Base-by-base conservation (phyloP, 2,888 invertebrate species). In the Acleris cristana region DNA sequence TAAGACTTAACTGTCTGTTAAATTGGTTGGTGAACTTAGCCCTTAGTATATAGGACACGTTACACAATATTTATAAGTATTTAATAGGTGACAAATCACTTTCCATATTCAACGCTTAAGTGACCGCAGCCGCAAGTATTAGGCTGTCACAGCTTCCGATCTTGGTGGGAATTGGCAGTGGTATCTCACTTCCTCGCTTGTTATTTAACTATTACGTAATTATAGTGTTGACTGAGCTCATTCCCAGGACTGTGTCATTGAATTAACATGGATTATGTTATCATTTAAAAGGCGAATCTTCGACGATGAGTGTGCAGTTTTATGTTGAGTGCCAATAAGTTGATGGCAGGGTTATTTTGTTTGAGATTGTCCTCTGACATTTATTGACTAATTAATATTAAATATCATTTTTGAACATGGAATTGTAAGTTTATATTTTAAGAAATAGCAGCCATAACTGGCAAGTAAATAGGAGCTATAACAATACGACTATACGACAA, bases 101-200 rank as follows among this genome's bases (percentile, higher is more conserved):
- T 58, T 58, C 49, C 48, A 51, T 60, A 34, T 51, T 49, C 59
- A 51, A 34, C 51, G 49, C 51, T 21, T n/a, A 53, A 1, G 8
- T 18, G 30, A 54, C 64, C 64, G 52, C 57, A 57, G 51, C 18
- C 26, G 19, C 21, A 10, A 40, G 44, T 64, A 44, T 19, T 19
- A 14, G 40, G 60, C 54, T 54, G 65, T 65, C 55, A 61, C 19
- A 51, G 60, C 55, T 56, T 61, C 65, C 65, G 65, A 65, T 56
- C 60, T 61, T 34, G 26, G 60, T 65, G 65, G 44, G 61, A 65
- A 65, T n/a, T 19, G 19, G 21, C 51, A 8, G 45, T 34, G 34
- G 23, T 64, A 57, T 56, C 51, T 56, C 40, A 65, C 60, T 65
- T 65, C 51, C 65, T 55, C 40, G n/a, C 18, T 44, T 3, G 34